Percentiles rank a stretch among this genome's conserved stretches.
Conservation (phyloP, 2,113 vertebrate species). For the Oreotrochilus melanogaster region DNA sequence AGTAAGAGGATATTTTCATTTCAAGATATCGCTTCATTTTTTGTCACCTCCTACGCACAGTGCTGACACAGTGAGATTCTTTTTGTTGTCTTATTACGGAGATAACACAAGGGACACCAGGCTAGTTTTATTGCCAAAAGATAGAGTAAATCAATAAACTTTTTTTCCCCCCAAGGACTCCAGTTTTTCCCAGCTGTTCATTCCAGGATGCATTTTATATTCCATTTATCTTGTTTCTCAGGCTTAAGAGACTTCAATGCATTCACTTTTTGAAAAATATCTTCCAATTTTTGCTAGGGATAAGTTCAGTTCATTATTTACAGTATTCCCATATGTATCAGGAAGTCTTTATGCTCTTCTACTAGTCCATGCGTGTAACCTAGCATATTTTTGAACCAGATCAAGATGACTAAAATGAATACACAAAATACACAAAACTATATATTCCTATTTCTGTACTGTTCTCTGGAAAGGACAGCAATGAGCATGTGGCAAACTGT, state of each 20-base stretch:
- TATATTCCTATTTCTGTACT: neutral
- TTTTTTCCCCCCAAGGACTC: neutral
- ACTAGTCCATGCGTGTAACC: neutral
- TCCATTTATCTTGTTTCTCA: neutral
- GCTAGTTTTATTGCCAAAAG: neutral
- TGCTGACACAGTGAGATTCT: neutral
- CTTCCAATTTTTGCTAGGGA: neutral
- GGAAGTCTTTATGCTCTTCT: neutral
- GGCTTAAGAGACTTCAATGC: neutral
- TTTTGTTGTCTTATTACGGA: neutral
- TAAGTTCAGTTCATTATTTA: neutral
- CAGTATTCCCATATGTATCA: neutral
- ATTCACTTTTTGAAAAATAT: neutral
- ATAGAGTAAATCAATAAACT: neutral
- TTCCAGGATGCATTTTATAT: neutral
- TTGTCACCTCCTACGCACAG: neutral
- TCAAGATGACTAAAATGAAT: neutral
- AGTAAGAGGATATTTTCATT: neutral
- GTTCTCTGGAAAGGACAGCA: neutral
- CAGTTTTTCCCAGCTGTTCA: neutral
- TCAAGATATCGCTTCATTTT: neutral
- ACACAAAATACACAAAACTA: neutral
- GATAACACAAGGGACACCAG: neutral
- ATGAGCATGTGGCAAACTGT: rapidly evolving
- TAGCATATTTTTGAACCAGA: neutral